Evolutionary conservation across 2,888 invertebrate species (phyloP), one percentile per base, ranked within the genome.

Genomic region (Lordiphosa andalusiaca): DNA sequence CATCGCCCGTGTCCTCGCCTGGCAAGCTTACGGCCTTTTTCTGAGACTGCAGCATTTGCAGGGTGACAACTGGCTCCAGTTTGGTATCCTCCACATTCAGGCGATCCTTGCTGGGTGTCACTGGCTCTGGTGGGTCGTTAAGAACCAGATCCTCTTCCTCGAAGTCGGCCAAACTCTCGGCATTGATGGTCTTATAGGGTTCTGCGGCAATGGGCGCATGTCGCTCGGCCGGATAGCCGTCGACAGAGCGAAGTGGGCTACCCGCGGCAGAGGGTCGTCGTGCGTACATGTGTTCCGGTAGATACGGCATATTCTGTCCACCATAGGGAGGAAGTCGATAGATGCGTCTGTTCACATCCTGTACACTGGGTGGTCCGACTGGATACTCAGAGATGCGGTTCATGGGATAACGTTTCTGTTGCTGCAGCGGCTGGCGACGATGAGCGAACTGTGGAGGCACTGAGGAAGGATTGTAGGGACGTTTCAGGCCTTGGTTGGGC

Each of bases 31-130:
- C 44, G 0, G 86, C 62, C 46, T 90, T 85, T 59, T 90, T 88
- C 73, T 91, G 90, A 0, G 91, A 91, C 77, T 93, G 93, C 42
- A 94, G 91, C 94, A 94, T 93, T 88, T 94, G 94, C 33, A 93
- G 84, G 0, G 93, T 93, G 9, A 93, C 91, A 0, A 93, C 91
- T 0, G 91, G 91, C 23, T 91, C 91, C 4, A 91, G 88, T 38
- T 88, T 89, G 2, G 82, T 54, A 23, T 86, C 85, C 23, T 72
- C 86, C 1, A 68, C 49, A 2, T 38, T 38, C 70, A 56, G 53
- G 2, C 71, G 89, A 9, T 87, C 84, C 33, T 87, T 86, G 36
- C 74, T 86, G 2, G 86, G 74, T 73, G 82, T 67, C 59, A 86
- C 69, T 63, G 88, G 88, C 36, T 90, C 87, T 0, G 92, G 91